Conservation (phyloP, 2,797 vertebrate species). For the Neosilurus mollespiculum region DNA sequence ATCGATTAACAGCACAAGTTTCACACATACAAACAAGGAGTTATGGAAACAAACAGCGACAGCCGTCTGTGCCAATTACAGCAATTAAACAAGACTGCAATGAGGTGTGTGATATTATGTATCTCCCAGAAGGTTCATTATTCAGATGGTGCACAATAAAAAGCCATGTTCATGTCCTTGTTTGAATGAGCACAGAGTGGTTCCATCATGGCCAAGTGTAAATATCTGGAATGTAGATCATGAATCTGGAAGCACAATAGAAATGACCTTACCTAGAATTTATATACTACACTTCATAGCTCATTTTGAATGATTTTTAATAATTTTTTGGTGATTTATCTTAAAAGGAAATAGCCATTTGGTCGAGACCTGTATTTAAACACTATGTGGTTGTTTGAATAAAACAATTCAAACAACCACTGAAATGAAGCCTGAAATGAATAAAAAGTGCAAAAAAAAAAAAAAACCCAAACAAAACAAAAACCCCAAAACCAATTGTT, state of each 20-base stretch:
- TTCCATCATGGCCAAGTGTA: not conserved
- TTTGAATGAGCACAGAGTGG: not conserved
- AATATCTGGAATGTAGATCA: slow-evolving; percentile 14
- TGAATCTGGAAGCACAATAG: not conserved
- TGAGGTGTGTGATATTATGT: not conserved
- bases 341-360: too few relatives aligned
- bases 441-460: too few relatives aligned
- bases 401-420: too few relatives aligned
- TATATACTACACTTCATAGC: not conserved
- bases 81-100: not conserved
- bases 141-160: not conserved
- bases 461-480: too few relatives aligned
- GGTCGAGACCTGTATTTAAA: too few relatives aligned
- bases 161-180: not conserved
- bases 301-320: too few relatives aligned
- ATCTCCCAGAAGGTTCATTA: not conserved
- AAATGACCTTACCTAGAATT: not conserved
- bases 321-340: too few relatives aligned
- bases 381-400: too few relatives aligned
- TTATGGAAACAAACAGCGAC: slow-evolving; percentile 1
- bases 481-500: too few relatives aligned
- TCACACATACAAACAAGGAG: slow-evolving; percentile 9
- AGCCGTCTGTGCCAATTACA: not conserved
- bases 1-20: slow-evolving; percentile 48
- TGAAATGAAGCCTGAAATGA: too few relatives aligned